Evolutionary conservation across 2,113 vertebrate genomes (phyloP).

Genomic region (Gopherus evgoodei): DNA sequence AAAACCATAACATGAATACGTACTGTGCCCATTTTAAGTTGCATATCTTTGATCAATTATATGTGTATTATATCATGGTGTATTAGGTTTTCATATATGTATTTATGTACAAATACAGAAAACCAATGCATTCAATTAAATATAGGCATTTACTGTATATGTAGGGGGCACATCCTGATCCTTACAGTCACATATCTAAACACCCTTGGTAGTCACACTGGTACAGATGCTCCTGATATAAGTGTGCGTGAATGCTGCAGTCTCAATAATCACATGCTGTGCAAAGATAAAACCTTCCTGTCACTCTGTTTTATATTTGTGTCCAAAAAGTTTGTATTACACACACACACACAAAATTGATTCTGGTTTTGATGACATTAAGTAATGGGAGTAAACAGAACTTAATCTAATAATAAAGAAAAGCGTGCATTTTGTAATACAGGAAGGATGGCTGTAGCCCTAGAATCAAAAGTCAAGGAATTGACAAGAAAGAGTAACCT

Average conservation of each 20-base stretch:
- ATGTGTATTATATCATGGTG: background rate
- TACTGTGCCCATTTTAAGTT: background rate
- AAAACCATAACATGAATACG: rapidly evolving
- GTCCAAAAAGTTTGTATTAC: conserved; percentile 23
- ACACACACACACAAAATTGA: conserved; percentile 25
- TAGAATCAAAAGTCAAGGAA: conserved; percentile 55
- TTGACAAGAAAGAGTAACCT: conserved; percentile 53
- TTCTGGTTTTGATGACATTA: conserved; percentile 42
- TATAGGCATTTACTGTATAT: background rate
- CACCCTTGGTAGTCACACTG: background rate
- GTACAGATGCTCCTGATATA: background rate
- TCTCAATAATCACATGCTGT: background rate
- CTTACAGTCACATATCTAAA: background rate
- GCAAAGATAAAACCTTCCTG: conserved; percentile 21
- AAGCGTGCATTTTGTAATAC: conserved; percentile 56
- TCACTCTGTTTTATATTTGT: conserved; percentile 20
- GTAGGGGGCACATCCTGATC: conserved; percentile 1
- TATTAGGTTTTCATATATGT: background rate
- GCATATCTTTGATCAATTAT: background rate
- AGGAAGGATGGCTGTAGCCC: conserved; percentile 48
- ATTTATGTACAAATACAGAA: background rate
- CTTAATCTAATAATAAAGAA: conserved; percentile 65
- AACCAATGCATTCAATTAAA: background rate
- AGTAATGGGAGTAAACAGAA: conserved; percentile 52
- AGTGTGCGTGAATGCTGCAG: background rate